Conservation (phyloP, 2,797 vertebrate species). For the Lacerta viridis region DNA sequence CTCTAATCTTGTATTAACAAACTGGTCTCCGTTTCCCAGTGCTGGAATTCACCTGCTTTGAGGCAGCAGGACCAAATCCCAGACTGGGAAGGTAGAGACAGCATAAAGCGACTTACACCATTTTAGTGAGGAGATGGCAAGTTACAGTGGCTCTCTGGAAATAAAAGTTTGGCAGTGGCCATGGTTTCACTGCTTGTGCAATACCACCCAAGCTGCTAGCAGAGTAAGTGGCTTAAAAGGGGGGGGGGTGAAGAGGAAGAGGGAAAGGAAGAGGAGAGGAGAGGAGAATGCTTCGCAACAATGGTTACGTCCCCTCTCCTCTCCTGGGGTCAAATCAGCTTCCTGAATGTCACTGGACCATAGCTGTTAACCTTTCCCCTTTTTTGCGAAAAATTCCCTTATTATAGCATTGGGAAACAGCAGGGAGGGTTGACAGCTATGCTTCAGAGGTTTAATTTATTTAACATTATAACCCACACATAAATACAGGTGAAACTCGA, state of each 20-base stretch:
- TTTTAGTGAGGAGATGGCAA: too few species aligned
- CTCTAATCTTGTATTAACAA: neutral
- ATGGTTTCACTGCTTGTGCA: neutral
- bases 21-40: neutral
- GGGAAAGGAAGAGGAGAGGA: neutral
- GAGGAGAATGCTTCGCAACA: too few species aligned
- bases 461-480: neutral
- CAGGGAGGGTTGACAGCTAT: too few species aligned
- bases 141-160: neutral
- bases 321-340: neutral
- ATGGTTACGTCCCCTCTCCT: neutral
- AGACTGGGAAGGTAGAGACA: too few species aligned
- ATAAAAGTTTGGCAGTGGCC: neutral
- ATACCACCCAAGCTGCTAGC: neutral
- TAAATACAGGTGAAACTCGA: neutral
- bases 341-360: neutral
- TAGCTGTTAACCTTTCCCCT: too few species aligned
- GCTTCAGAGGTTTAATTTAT: neutral
- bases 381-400: too few species aligned
- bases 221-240: neutral
- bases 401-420: too few species aligned
- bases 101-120: too few species aligned
- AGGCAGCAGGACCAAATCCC: neutral
- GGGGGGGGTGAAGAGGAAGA: neutral
- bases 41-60: neutral